Percentiles rank a stretch among this genome's conserved stretches.
Conservation (phyloP, 2,797 vertebrate species). For the Tokudaia tokunoshimensis region DNA sequence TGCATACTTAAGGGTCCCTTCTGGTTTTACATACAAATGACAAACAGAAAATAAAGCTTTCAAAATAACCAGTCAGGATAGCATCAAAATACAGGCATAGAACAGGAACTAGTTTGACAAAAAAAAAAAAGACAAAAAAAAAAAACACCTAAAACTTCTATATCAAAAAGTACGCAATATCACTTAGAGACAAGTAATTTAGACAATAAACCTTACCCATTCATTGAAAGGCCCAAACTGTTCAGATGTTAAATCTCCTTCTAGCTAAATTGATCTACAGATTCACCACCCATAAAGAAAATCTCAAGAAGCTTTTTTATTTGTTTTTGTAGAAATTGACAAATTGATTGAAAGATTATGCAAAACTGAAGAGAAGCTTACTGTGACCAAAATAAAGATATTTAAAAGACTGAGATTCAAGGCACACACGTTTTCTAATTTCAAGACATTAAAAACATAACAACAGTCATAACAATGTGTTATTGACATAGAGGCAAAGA, state of each 20-base stretch:
- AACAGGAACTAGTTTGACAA: not conserved
- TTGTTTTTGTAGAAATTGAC: not conserved
- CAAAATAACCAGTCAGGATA: not conserved
- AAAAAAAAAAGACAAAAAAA: not conserved
- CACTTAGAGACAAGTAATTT: constrained; percentile 33
- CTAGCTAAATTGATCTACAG: not conserved
- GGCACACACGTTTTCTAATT: not conserved
- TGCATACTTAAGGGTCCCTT: not conserved
- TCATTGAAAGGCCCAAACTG: constrained; percentile 6
- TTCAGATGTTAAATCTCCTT: not conserved
- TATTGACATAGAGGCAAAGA: not conserved
- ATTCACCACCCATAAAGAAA: constrained; percentile 20
- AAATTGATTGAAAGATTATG: constrained; percentile 40
- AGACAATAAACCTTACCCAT: not conserved
- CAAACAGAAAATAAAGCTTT: constrained; percentile 27
- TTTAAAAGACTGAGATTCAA: not conserved
- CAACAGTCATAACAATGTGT: not conserved
- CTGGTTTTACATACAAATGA: constrained; percentile 8
- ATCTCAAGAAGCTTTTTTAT: not conserved
- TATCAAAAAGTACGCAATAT: constrained; percentile 10
- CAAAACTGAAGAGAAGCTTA: constrained; percentile 4
- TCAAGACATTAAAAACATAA: constrained; percentile 46
- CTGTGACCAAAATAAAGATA: not conserved
- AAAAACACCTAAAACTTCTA: not conserved
- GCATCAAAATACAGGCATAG: not conserved